A percentile compares a stretch with the other conserved stretches of the same genome.
phyloP scores from a whole-genome alignment of 37 sponge, comb jelly and placozoan genomes.

The Crambe crambe region DNA sequence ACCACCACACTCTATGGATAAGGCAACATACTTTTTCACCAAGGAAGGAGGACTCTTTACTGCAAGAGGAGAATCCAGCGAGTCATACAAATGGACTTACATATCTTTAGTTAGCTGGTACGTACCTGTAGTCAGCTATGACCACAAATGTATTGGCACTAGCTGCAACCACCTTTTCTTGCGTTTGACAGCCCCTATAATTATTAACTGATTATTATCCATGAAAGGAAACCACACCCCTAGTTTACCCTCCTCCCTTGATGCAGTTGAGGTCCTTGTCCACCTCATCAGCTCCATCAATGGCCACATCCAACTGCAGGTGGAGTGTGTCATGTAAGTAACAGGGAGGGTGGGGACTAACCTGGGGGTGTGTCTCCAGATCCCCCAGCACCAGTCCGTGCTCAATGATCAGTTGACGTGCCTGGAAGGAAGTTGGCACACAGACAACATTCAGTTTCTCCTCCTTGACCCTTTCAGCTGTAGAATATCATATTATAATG shows the following conservation, averaged over 20 bases:
- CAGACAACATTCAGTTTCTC: conserved; percentile 76
- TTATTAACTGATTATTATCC: background rate
- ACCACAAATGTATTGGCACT: conserved; percentile 87
- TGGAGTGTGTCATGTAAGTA: background rate
- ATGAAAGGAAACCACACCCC: background rate
- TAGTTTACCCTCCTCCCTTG: conserved; percentile 95
- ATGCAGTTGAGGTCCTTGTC: conserved; percentile 84
- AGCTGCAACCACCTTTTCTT: conserved; percentile 96
- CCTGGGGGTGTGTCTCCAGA: conserved; percentile 81
- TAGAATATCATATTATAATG: no score
- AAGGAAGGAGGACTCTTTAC: conserved; percentile 67
- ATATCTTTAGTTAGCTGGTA: no score
- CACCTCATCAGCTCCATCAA: conserved; percentile 99
- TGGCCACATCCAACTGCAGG: conserved; percentile 85
- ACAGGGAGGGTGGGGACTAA: background rate
- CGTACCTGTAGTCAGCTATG: conserved; percentile 88
- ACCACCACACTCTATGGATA: background rate
- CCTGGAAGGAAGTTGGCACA: conserved; percentile 97
- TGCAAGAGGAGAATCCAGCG: background rate
- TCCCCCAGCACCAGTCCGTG: conserved; percentile 74
- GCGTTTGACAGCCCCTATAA: conserved; percentile 88
- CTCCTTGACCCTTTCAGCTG: conserved; percentile 75
- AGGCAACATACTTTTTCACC: conserved; percentile 68
- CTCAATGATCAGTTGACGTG: conserved; percentile 84
- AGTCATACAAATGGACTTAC: background rate